phyloP scores from a whole-genome alignment of 2,888 invertebrate species.

The Clitarchus hookeri region DNA sequence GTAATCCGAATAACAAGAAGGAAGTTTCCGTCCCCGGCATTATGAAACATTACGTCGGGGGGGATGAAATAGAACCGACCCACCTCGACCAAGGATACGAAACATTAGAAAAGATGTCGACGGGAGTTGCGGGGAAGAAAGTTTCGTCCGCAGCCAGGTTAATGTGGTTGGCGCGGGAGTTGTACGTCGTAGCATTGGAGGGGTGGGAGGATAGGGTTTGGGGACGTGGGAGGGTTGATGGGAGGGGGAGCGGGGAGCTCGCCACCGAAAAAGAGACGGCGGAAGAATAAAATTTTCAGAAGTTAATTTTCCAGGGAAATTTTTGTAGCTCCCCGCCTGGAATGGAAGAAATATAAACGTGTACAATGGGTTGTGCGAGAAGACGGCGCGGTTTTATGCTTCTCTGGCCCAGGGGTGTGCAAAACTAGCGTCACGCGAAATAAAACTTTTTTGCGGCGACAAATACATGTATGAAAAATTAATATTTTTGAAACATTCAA shows the following conservation, averaged over 20 bases:
- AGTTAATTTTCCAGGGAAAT: conserved; percentile 40
- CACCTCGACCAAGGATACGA: background rate
- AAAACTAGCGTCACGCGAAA: background rate
- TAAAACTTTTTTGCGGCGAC: too few species aligned
- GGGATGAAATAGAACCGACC: background rate
- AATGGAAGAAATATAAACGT: background rate
- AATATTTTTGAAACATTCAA: too few species aligned
- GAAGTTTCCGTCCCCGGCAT: background rate
- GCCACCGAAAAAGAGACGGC: background rate
- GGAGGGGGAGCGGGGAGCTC: background rate
- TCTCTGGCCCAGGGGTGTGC: background rate
- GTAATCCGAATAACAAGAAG: background rate
- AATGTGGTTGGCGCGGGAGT: background rate
- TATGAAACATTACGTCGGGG: background rate
- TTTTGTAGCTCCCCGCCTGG: conserved; percentile 29
- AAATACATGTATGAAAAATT: too few species aligned
- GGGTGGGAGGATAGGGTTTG: background rate
- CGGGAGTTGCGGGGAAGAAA: background rate
- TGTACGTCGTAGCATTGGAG: background rate
- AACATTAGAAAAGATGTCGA: background rate
- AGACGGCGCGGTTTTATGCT: background rate
- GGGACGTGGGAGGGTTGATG: background rate
- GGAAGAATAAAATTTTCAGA: conserved; percentile 37
- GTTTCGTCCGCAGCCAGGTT: background rate
- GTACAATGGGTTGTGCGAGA: background rate